A percentile compares a stretch with the other conserved stretches of the same genome.
Conservation (phyloP, 2,797 vertebrate species). For the Sebastes oblongus region DNA sequence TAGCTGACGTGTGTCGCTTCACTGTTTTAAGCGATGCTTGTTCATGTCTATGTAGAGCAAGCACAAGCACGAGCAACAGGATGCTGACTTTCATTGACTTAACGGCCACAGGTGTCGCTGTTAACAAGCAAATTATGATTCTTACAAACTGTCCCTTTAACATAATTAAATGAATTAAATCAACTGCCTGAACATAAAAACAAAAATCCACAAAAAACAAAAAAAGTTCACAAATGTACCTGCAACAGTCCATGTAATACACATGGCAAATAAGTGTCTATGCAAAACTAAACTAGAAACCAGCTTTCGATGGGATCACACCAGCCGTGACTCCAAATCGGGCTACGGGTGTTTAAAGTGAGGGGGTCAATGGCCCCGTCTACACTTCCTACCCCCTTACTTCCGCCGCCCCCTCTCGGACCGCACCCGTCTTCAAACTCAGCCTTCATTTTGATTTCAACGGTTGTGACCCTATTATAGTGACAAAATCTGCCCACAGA, state of each 20-base stretch:
- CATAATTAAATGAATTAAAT: neutral
- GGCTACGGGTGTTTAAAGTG: neutral
- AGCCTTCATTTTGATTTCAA: neutral
- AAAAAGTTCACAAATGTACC: neutral
- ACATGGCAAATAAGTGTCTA: neutral
- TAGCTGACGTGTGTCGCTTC: no score
- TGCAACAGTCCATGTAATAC: neutral
- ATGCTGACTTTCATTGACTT: no score
- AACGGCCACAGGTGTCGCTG: no score
- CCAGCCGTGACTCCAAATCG: neutral
- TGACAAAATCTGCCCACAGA: neutral
- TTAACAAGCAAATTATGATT: no score
- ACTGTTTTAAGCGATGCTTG: no score
- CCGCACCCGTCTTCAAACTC: accelerated
- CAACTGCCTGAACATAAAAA: neutral
- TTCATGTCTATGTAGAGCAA: no score
- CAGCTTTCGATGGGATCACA: neutral
- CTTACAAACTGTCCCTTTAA: neutral
- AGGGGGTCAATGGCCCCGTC: neutral
- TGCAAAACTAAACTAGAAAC: neutral
- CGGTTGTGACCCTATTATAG: accelerated
- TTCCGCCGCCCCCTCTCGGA: no score
- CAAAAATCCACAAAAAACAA: neutral
- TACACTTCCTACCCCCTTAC: neutral
- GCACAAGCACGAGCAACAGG: no score